Percentiles rank a stretch among this genome's conserved stretches.
Evolutionary conservation across 2,113 vertebrate species (phyloP).

Genomic region (Rallus limicola): DNA sequence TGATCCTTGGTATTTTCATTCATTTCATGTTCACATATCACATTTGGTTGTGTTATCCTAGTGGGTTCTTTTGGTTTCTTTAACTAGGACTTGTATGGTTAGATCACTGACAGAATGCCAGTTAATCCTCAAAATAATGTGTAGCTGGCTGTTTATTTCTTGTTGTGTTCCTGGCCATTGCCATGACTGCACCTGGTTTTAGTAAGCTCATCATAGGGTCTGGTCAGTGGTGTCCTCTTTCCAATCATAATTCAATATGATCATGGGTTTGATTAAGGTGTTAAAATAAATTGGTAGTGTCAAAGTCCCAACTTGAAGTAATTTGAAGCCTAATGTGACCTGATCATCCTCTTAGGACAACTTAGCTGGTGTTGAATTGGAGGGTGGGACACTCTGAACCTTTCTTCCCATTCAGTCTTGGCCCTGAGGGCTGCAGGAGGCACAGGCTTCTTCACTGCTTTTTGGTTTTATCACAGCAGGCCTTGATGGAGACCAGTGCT

Average conservation of each 20-base stretch:
- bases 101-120: neutral
- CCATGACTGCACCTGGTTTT: neutral
- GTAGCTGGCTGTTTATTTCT: neutral
- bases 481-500: neutral
- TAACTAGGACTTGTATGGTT: neutral
- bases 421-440: neutral
- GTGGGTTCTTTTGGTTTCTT: neutral
- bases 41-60: neutral
- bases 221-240: neutral
- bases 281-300: neutral
- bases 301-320: neutral
- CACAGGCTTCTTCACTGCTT: neutral
- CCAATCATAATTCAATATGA: neutral
- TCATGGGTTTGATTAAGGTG: neutral
- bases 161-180: neutral
- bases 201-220: neutral
- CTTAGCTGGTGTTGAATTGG: neutral
- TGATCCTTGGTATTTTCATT: neutral
- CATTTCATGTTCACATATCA: neutral
- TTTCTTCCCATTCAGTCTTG: neutral
- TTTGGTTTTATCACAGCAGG: neutral
- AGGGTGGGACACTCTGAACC: neutral
- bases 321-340: neutral
- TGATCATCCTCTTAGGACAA: neutral
- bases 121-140: neutral